Evolutionary conservation across 1,140 invertebrate genomes (phyloP).

Genomic region (Spodoptera frugiperda): DNA sequence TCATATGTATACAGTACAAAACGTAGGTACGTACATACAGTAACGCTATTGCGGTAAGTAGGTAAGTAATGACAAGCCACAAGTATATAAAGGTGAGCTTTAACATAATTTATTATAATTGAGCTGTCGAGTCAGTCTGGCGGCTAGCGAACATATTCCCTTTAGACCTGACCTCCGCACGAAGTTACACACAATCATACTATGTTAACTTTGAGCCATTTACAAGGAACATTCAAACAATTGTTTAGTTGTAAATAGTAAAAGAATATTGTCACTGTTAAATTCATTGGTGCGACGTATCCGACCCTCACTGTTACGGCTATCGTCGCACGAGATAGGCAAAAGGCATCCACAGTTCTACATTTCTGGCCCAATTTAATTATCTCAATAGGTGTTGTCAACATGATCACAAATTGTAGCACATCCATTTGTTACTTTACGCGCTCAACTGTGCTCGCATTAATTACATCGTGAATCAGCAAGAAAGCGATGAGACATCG

Average conservation of each 20-base stretch:
- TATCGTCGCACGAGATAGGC: constrained; percentile 5
- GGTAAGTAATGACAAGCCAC: constrained; percentile 63
- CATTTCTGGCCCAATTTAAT: constrained; percentile 6
- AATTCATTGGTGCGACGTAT: constrained; percentile 40
- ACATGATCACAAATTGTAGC: constrained; percentile 28
- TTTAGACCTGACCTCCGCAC: constrained; percentile 1
- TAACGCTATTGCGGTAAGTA: constrained; percentile 53
- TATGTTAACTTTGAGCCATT: constrained; percentile 40
- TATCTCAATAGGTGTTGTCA: constrained; percentile 18
- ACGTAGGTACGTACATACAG: constrained; percentile 57
- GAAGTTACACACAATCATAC: constrained; percentile 15
- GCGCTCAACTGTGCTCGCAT: constrained; percentile 18
- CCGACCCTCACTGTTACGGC: constrained; percentile 14
- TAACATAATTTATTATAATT: constrained; percentile 59
- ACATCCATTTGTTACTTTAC: constrained; percentile 14
- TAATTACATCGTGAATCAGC: not conserved
- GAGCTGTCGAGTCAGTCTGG: constrained; percentile 56
- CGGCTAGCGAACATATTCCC: constrained; percentile 21
- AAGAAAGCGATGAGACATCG: constrained; percentile 29
- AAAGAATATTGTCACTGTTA: constrained; percentile 46
- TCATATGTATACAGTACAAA: constrained; percentile 69
- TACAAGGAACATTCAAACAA: constrained; percentile 46
- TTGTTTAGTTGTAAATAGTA: constrained; percentile 26
- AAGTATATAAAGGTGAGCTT: constrained; percentile 52
- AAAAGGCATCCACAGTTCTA: constrained; percentile 24